Percentiles rank a stretch among this genome's conserved stretches.
Evolutionary conservation across 2,113 vertebrate species (phyloP).

Genomic region (Amphiprion percula): DNA sequence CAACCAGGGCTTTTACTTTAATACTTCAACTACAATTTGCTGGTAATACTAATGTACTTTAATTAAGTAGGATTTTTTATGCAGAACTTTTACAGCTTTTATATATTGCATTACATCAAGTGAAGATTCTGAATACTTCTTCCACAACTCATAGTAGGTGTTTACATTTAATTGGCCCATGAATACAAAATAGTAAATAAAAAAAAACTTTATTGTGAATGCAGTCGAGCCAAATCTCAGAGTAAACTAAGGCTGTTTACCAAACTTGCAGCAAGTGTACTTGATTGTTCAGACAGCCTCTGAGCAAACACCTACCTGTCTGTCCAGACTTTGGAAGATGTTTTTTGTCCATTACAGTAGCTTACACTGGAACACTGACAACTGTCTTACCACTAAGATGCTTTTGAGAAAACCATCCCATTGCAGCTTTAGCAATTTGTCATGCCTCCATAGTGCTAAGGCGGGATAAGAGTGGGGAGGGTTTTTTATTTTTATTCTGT

Average conservation of each 20-base stretch:
- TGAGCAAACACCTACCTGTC: constrained; percentile 3
- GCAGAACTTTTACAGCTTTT: too few relatives aligned
- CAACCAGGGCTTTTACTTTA: too few relatives aligned
- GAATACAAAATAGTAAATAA: too few relatives aligned
- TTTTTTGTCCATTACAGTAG: constrained; percentile 34
- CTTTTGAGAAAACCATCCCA: constrained; percentile 39
- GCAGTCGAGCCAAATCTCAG: too few relatives aligned
- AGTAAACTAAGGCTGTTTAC: not conserved
- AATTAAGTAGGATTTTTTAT: too few relatives aligned
- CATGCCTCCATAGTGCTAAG: constrained; percentile 22
- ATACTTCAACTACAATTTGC: too few relatives aligned
- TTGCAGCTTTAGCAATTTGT: constrained; percentile 51
- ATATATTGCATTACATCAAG: too few relatives aligned
- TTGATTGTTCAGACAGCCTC: not conserved
- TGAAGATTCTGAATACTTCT: too few relatives aligned
- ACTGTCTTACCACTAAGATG: constrained; percentile 39
- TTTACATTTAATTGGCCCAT: not conserved
- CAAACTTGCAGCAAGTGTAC: not conserved
- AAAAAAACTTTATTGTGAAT: too few relatives aligned
- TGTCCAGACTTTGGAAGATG: constrained; percentile 2
- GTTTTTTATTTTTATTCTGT: constrained; percentile 10
- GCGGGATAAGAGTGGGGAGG: constrained; percentile 1
- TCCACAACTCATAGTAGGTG: not conserved
- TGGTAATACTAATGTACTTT: too few relatives aligned
- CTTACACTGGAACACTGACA: constrained; percentile 41